Evolutionary conservation across 2,888 invertebrate genomes (phyloP).

Genomic region (Amphipyra tragopoginis): DNA sequence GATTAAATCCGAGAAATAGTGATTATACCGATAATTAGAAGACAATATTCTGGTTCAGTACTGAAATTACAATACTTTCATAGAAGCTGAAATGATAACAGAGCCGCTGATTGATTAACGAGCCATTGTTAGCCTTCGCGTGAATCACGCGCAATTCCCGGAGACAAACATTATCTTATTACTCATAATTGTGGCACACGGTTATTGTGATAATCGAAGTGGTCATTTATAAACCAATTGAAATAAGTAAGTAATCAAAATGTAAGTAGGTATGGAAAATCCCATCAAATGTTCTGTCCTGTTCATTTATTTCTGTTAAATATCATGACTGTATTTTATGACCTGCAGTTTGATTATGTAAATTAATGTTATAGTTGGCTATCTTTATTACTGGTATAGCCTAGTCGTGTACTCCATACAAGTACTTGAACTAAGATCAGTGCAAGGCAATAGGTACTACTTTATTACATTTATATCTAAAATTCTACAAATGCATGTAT

Average conservation of each 20-base stretch:
- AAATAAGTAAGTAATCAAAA: constrained; percentile 12
- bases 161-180: constrained; percentile 70
- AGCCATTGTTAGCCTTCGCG: constrained; percentile 59
- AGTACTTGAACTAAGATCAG: constrained; percentile 1
- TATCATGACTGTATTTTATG: constrained; percentile 5
- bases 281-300: constrained; percentile 3
- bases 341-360: constrained; percentile 13
- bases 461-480: constrained; percentile 29
- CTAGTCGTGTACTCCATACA: too few species aligned
- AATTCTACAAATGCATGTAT: constrained; percentile 47
- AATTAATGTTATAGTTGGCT: background rate
- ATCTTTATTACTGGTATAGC: too few species aligned
- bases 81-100: constrained; percentile 60
- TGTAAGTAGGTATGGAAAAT: constrained; percentile 23
- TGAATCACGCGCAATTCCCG: constrained; percentile 74
- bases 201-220: constrained; percentile 57
- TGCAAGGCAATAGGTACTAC: constrained; percentile 4
- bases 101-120: constrained; percentile 57
- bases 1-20: too few species aligned
- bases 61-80: constrained; percentile 55
- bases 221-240: constrained; percentile 50
- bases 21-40: background rate
- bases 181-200: constrained; percentile 70
- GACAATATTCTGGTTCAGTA: constrained; percentile 12
- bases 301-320: background rate